Percentiles rank a stretch among this genome's conserved stretches.
These are phyloP conservation scores for Propithecus coquereli DNA, from an alignment of 2,113 vertebrate genomes.

Conservation along the genomic window DNA sequence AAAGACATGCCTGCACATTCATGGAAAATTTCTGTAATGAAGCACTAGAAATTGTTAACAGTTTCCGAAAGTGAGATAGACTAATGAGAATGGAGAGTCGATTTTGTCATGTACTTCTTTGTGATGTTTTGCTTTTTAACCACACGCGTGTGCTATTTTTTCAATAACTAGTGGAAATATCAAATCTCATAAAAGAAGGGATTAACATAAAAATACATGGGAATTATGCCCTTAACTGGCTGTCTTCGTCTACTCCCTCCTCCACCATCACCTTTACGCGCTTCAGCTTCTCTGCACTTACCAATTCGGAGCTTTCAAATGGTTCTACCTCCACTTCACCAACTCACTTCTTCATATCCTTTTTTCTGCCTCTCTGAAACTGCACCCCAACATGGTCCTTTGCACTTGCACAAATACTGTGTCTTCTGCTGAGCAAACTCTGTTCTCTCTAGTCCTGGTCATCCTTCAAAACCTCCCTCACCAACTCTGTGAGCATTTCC, in stretches of 20 bases:
- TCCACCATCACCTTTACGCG: too few species aligned
- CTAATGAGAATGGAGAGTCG: rapidly evolving
- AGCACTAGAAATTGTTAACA: not conserved
- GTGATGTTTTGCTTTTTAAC: not conserved
- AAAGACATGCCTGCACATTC: not conserved
- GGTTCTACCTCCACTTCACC: too few species aligned
- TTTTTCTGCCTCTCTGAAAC: too few species aligned
- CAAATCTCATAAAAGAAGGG: not conserved
- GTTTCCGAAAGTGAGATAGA: not conserved
- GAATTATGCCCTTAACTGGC: not conserved
- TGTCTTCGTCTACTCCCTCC: not conserved
- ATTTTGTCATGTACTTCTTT: not conserved
- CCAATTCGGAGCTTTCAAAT: too few species aligned
- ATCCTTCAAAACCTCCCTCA: not conserved
- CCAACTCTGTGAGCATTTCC: not conserved
- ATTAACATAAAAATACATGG: not conserved
- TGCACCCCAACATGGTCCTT: too few species aligned
- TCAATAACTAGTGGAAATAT: not conserved
- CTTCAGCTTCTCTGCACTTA: too few species aligned
- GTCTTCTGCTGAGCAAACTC: too few species aligned
- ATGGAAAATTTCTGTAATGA: not conserved
- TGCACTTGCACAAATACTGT: too few species aligned
- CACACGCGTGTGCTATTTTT: not conserved
- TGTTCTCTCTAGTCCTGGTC: too few species aligned
- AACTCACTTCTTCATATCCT: too few species aligned